Base-by-base conservation (phyloP, 2,113 vertebrate species). In the Campylomormyrus tamandua region DNA sequence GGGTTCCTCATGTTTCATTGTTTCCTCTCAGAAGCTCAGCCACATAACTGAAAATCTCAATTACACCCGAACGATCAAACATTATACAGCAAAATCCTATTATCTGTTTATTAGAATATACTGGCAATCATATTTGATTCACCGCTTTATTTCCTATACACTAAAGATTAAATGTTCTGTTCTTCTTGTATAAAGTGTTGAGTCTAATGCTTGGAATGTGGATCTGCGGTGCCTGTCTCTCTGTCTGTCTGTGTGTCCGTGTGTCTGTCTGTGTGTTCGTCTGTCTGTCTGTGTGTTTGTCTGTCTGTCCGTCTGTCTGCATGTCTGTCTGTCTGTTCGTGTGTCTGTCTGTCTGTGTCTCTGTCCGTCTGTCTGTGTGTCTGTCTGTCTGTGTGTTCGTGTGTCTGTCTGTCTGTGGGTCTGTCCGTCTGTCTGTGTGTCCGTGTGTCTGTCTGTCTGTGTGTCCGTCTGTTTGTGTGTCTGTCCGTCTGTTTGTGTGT, bases 211-310 rank as follows among this genome's bases (percentile, higher is more conserved):
- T 8, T 84, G 21, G 31, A 80, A 42, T 17, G 35, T 19, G 35
- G 74, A 39, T 17, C 35, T 35, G 27, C 2, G n/a, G 27, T 92
- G 46, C 15, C 87, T 92, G 90, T 91, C 66, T 87, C 83, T 56
- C 5, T 56, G 52, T 53, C 49, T 50, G 49, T 50, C 49, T 50
- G 2, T 50, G 11, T 52, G 50, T 52, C 50, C 3, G 1, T 9
- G 1, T 48, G 50, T 92, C 77, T 92, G 1, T 93, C 66, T 83
- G 52, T 93, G 0, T 42, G 42, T 42, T 0, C 2, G 42, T 45
- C 0, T 45, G 42, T 5, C 4, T 11, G 48, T 49, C 2, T 7
- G 5, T 46, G 0, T 49, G 48, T 50, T 0, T 74, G 52, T 56
- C 19, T 17, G 3, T 53, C 5, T 56, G 52, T 56, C 19, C 19